Evolutionary conservation across 2,888 invertebrate species (phyloP), one percentile per base, ranked within the genome.

Genomic region (Apodemia duryi): DNA sequence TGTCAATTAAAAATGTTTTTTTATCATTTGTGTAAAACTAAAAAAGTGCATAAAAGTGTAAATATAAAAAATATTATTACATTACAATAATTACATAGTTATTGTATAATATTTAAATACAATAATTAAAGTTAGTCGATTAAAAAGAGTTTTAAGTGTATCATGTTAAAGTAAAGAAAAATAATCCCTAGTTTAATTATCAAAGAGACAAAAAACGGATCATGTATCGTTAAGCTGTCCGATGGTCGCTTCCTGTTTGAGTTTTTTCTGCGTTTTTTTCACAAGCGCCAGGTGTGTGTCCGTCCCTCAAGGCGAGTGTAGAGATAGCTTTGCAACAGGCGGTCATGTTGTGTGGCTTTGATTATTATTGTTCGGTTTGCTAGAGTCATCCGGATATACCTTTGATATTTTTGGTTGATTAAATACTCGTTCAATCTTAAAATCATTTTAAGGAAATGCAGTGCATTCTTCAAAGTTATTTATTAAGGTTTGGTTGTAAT

Each of bases 181-280:
- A 32, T 57, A 57, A n/a, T 32, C 57, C 32, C 57, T 32, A 32
- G 2, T 54, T 54, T 54, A 54, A 54, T 54, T 54, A 54, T 57
- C 13, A 29, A 35, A 6, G 32, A 57, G 32, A 54, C 10, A 54
- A 57, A 57, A 32, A 57, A 32, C 32, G 57, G 29, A 57, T 57
- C 57, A 57, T 57, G 57, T 57, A 57, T 57, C 57, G 32, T 57
- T 57, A 32, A 57, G 57, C 57, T 32, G 32, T 32, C 57, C 57
- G 57, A 57, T 57, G 32, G 57, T 6, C 57, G 29, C 57, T 57
- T 57, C 57, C 57, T 57, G 57, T 57, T 32, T 32, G 32, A 32
- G 32, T 13, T 57, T 57, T 54, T 49, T 49, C n/a, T 49, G 11
- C 49, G 49, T 49, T 49, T 49, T 21, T 57, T 57, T 57, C 29